Conservation (phyloP, 2,797 vertebrate genomes). For the Girardinus metallicus region DNA sequence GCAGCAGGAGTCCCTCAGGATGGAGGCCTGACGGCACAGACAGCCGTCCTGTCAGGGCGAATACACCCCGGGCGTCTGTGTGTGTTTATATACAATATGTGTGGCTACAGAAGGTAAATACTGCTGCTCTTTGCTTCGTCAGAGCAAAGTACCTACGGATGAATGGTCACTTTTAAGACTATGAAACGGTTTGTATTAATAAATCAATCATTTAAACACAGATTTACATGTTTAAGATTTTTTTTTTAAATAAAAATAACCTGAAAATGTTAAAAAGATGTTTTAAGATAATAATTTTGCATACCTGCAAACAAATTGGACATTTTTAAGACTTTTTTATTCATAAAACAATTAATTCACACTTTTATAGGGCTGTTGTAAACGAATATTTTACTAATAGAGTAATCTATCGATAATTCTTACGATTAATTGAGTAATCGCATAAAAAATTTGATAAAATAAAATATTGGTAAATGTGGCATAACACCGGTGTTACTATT, state of each 20-base stretch:
- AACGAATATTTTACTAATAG: too few relatives aligned
- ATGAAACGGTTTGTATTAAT: not conserved
- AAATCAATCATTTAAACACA: not conserved
- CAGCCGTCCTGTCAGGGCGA: constrained; percentile 27
- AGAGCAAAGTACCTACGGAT: too few relatives aligned
- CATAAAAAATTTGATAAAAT: too few relatives aligned
- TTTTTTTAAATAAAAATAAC: not conserved
- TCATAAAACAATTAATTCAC: too few relatives aligned
- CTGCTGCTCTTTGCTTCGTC: not conserved
- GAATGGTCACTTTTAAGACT: not conserved
- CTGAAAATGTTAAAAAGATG: not conserved
- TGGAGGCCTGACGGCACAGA: constrained; percentile 20
- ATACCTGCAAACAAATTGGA: too few relatives aligned
- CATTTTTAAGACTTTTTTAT: too few relatives aligned
- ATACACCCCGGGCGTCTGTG: constrained; percentile 8
- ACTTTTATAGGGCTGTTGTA: too few relatives aligned
- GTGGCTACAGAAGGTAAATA: constrained; percentile 1
- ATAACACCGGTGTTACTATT: too few relatives aligned
- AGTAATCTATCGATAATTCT: too few relatives aligned
- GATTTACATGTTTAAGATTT: not conserved
- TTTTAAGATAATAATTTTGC: too few relatives aligned
- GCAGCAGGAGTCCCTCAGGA: constrained; percentile 1
- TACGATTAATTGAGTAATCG: too few relatives aligned
- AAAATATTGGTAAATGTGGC: too few relatives aligned
- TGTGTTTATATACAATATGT: not conserved